Percentiles rank a stretch among this genome's conserved stretches.
Conservation (phyloP, 2,113 vertebrate genomes). For the Setophaga kirtlandii region DNA sequence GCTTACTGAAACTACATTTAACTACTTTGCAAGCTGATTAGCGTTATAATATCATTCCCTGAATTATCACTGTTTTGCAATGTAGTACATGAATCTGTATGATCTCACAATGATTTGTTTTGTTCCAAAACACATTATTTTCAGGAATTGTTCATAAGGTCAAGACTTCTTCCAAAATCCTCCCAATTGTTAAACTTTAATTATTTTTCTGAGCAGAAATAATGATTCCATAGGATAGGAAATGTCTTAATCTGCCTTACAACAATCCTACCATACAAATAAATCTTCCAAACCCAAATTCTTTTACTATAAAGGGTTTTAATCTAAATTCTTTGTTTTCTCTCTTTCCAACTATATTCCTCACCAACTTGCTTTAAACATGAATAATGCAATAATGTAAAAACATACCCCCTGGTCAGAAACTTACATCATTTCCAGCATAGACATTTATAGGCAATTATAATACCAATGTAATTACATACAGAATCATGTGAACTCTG, state of each 20-base stretch:
- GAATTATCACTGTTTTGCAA: background rate
- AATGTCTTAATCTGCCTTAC: background rate
- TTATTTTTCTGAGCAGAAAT: background rate
- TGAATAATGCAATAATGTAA: slow-evolving; percentile 48
- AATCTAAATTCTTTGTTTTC: slow-evolving; percentile 29
- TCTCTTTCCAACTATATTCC: slow-evolving; percentile 18
- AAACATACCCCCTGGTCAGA: slow-evolving; percentile 55
- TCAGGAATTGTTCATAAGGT: background rate
- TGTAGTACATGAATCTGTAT: background rate
- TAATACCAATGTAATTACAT: slow-evolving; percentile 62
- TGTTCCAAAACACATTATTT: background rate
- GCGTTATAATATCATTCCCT: background rate
- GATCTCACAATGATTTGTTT: background rate
- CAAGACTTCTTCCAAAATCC: background rate
- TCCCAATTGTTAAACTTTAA: background rate
- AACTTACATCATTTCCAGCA: slow-evolving; percentile 53
- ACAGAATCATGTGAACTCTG: slow-evolving; percentile 51
- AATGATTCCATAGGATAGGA: background rate
- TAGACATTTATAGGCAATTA: slow-evolving; percentile 46
- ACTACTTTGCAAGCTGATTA: background rate
- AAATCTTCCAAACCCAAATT: background rate
- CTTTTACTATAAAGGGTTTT: slow-evolving; percentile 12
- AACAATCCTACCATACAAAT: background rate
- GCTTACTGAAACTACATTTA: background rate
- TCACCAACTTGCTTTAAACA: slow-evolving; percentile 32